phyloP scores from a whole-genome alignment of 2,797 vertebrate species.

The Trachops cirrhosus region DNA sequence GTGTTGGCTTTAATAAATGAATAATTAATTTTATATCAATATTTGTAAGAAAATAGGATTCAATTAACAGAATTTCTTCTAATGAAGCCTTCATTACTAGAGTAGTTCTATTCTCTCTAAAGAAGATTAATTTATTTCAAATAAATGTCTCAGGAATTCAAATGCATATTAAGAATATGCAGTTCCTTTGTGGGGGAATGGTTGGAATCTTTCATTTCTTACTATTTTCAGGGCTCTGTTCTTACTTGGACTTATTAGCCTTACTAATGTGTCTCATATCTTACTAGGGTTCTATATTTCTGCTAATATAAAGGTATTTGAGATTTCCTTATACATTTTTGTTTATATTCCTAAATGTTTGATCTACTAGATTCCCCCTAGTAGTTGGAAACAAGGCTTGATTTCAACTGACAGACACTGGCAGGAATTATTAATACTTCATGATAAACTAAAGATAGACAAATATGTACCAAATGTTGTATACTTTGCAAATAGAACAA shows the following conservation, averaged over 20 bases:
- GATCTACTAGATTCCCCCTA: not conserved
- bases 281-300: not conserved
- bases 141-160: not conserved
- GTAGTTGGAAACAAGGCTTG: conserved; percentile 10
- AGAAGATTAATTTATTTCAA: not conserved
- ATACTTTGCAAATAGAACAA: conserved; percentile 39
- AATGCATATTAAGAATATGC: not conserved
- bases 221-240: not conserved
- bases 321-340: conserved; percentile 4
- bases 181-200: not conserved
- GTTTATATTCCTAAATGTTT: conserved; percentile 23
- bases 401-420: conserved; percentile 33
- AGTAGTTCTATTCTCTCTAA: not conserved
- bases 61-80: conserved; percentile 16
- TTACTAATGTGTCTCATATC: not conserved
- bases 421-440: conserved; percentile 49
- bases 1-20: not conserved
- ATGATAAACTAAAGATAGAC: conserved; percentile 11
- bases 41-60: conserved; percentile 7
- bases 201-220: not conserved
- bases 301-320: not conserved
- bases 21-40: not conserved
- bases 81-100: not conserved
- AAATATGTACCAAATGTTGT: conserved; percentile 31
- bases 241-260: not conserved